Evolutionary conservation across 1,140 invertebrate genomes (phyloP), one percentile per base, ranked within the genome.

Genomic region (Thereuonema tuberculata): DNA sequence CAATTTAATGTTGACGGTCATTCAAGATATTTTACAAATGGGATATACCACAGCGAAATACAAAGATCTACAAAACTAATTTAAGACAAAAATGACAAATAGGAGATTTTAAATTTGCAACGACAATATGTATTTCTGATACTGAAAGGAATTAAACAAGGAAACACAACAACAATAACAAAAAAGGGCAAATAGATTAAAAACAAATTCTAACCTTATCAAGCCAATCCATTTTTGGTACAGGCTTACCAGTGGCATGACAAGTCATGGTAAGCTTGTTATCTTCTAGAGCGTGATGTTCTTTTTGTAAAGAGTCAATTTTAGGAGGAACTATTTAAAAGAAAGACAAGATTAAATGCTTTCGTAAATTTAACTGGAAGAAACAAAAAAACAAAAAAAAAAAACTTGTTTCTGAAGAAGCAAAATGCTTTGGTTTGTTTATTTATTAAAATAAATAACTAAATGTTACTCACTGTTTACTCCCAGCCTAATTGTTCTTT

Each of bases 141-240:
- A n/a, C n/a, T n/a, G n/a, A n/a, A n/a, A n/a, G n/a, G n/a, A n/a
- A n/a, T n/a, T n/a, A n/a, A n/a, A n/a, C n/a, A n/a, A n/a, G n/a
- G n/a, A n/a, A n/a, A n/a, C n/a, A n/a, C n/a, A n/a, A n/a, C n/a
- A n/a, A n/a, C n/a, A n/a, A n/a, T n/a, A n/a, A n/a, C n/a, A n/a
- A n/a, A n/a, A n/a, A n/a, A n/a, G n/a, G n/a, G n/a, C n/a, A n/a
- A n/a, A n/a, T n/a, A 37, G 17, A 37, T 37, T 50, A 50, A 50
- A 50, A 50, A 50, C 17, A n/a, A n/a, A n/a, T 3, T 5, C 56
- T 46, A 56, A 58, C 61, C 26, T 63, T 61, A 58, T 71, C 65
- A 50, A 91, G 83, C 89, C 89, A 94, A 17, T 79, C 80, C 66
- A 86, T 87, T 25, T 75, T 80, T 48, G 90, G 89, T 3, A 80